These are phyloP conservation scores for Sylvia atricapilla DNA, from an alignment of 2,113 vertebrate genomes.

Conservation along the genomic window DNA sequence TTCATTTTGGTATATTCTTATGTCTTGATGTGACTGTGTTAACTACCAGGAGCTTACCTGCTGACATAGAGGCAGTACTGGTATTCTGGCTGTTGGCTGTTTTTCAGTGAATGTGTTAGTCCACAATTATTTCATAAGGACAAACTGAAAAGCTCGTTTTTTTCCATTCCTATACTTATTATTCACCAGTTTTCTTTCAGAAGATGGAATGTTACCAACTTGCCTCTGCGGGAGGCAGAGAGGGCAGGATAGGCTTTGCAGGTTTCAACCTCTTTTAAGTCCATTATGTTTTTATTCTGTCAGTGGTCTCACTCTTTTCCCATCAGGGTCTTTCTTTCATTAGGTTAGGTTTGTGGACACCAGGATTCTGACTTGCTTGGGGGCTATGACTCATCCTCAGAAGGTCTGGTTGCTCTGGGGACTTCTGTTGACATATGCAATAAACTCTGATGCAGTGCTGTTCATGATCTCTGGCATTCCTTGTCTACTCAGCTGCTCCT, in stretches of 20 bases:
- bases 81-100: background rate
- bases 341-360: conserved; percentile 58
- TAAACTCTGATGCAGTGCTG: background rate
- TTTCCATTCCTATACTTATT: background rate
- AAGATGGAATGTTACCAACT: background rate
- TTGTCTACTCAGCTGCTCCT: conserved; percentile 15
- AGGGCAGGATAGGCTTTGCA: conserved; percentile 24
- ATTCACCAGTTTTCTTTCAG: background rate
- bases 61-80: background rate
- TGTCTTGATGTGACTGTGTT: background rate
- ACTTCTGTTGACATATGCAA: conserved; percentile 52
- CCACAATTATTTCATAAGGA: background rate
- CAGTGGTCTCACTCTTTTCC: conserved; percentile 56
- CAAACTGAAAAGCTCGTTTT: background rate
- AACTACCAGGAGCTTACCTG: background rate
- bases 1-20: background rate
- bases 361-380: conserved; percentile 33
- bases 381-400: conserved; percentile 68
- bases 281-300: background rate
- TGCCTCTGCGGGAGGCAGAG: background rate
- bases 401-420: conserved; percentile 64
- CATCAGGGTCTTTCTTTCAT: conserved; percentile 57
- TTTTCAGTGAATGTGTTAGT: background rate
- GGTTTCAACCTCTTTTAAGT: conserved; percentile 20
- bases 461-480: conserved; percentile 10